phyloP scores from a whole-genome alignment of 2,797 vertebrate species.

The Sebastes iracundus region DNA sequence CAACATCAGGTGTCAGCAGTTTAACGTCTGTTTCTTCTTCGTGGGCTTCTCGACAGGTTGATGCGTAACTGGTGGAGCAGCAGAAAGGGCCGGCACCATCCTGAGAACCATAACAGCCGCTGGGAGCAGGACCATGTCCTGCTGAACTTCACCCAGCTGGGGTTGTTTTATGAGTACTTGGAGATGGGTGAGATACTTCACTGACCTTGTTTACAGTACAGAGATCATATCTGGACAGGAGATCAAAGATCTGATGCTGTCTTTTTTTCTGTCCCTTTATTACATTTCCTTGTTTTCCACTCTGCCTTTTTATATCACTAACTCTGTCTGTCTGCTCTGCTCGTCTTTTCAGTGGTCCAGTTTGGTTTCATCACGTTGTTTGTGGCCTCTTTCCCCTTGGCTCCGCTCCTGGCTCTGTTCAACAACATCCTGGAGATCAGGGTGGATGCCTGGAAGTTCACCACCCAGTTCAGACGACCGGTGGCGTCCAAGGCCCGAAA shows the following conservation, averaged over 20 bases:
- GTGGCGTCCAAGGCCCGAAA: slow-evolving; percentile 93
- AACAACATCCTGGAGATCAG: slow-evolving; percentile 96
- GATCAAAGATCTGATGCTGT: neutral
- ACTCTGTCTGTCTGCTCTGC: neutral
- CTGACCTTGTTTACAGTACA: neutral
- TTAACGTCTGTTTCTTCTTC: neutral
- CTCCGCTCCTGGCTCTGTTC: slow-evolving; percentile 93
- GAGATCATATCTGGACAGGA: neutral
- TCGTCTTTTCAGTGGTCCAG: slow-evolving; percentile 87
- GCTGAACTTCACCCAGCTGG: slow-evolving; percentile 88
- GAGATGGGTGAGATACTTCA: slow-evolving; percentile 90
- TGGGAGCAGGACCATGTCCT: slow-evolving; percentile 96
- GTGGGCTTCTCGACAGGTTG: slow-evolving; percentile 75
- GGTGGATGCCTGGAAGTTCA: slow-evolving; percentile 97
- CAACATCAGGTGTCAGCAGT: neutral
- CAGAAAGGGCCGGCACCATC: slow-evolving; percentile 76
- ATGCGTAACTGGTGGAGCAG: slow-evolving; percentile 94
- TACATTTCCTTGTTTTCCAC: neutral
- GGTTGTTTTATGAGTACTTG: slow-evolving; percentile 97
- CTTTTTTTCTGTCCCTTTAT: neutral
- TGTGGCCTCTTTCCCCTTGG: slow-evolving; percentile 97
- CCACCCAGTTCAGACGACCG: slow-evolving; percentile 93
- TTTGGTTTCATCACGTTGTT: slow-evolving; percentile 98
- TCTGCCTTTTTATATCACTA: neutral
- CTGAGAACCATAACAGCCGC: slow-evolving; percentile 90